A percentile compares a stretch with the other conserved stretches of the same genome.
Conservation (phyloP, 1,140 invertebrate species). For the Drosophila burlai region DNA sequence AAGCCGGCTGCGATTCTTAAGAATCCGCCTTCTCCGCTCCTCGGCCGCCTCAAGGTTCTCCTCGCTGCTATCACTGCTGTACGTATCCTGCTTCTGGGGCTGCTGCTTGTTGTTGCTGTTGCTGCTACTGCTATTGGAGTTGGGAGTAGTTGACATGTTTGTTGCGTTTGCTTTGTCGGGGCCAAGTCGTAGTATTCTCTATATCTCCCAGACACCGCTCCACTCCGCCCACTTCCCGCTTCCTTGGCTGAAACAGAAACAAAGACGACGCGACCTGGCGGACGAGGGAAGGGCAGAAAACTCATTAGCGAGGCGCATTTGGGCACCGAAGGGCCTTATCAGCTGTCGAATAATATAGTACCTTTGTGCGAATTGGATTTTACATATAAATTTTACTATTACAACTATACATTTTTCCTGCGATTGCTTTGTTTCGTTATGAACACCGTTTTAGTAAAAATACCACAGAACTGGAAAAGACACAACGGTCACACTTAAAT, state of each 20-base stretch:
- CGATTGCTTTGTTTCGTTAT: neutral
- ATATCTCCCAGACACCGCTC: slow-evolving; percentile 2
- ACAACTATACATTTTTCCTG: slow-evolving; percentile 10
- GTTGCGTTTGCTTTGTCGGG: slow-evolving; percentile 21
- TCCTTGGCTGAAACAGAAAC: neutral
- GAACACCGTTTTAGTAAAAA: neutral
- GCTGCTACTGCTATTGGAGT: slow-evolving; percentile 74
- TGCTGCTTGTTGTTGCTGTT: slow-evolving; percentile 63
- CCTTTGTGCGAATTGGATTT: slow-evolving; percentile 7
- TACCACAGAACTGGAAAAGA: neutral
- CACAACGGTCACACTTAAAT: neutral
- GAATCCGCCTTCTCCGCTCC: slow-evolving; percentile 88
- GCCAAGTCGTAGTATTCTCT: slow-evolving; percentile 3
- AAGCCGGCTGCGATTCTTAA: slow-evolving; percentile 87
- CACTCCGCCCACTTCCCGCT: slow-evolving; percentile 6
- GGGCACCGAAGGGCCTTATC: neutral
- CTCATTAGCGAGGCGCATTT: neutral
- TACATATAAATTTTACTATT: slow-evolving; percentile 5
- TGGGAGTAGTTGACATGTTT: slow-evolving; percentile 83
- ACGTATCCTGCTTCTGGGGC: slow-evolving; percentile 68
- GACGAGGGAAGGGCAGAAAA: slow-evolving; percentile 7
- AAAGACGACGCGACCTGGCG: slow-evolving; percentile 8
- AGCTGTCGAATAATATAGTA: neutral
- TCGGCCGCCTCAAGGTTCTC: slow-evolving; percentile 88
- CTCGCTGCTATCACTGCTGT: slow-evolving; percentile 89